A percentile compares a stretch with the other conserved stretches of the same genome.
These are phyloP conservation scores for Sebastes alutus DNA, from an alignment of 2,797 vertebrate genomes.

Conservation along the genomic window DNA sequence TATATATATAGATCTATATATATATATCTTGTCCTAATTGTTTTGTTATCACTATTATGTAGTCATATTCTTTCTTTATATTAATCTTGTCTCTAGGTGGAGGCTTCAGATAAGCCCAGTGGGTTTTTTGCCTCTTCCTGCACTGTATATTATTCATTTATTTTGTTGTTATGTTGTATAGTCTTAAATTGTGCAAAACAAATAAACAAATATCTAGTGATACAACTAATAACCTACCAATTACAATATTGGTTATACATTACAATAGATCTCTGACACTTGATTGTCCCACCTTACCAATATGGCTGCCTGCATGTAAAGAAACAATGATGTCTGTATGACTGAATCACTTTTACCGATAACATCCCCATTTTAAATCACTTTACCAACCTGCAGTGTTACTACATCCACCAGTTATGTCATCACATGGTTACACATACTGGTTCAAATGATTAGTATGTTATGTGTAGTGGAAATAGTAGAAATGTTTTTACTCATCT, in stretches of 20 bases:
- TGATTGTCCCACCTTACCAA: not conserved
- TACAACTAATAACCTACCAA: not conserved
- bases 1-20: too few species aligned
- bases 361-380: not conserved
- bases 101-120: too few species aligned
- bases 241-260: not conserved
- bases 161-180: too few species aligned
- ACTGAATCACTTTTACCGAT: not conserved
- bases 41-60: too few species aligned
- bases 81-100: too few species aligned
- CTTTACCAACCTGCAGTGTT: not conserved
- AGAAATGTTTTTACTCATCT: not conserved
- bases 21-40: too few species aligned
- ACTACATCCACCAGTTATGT: not conserved
- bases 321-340: not conserved
- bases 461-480: not conserved
- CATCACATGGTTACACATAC: slow-evolving; percentile 6
- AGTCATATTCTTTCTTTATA: too few species aligned
- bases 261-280: not conserved
- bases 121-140: too few species aligned
- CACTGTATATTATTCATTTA: too few species aligned
- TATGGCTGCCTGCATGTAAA: not conserved
- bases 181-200: too few species aligned
- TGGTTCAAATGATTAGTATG: not conserved
- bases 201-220: not conserved